Base-by-base conservation (phyloP, 2,888 invertebrate species). In the Augochlorella aurata region DNA sequence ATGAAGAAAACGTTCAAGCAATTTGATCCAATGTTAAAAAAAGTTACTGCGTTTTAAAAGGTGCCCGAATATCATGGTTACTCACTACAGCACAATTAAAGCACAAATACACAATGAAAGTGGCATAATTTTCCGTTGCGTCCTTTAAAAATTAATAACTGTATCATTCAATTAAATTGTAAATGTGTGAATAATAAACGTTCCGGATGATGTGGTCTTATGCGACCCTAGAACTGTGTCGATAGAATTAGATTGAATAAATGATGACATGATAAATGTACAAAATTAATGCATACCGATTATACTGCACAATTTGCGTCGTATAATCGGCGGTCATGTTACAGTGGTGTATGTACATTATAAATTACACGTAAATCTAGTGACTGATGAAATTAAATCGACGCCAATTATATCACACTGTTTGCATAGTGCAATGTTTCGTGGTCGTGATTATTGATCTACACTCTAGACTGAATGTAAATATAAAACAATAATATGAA, bases 401-500 rank as follows among this genome's bases (percentile, higher is more conserved):
- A 49, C 47, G 70, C n/a, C 24, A 54, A 38, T 82, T 82, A 52
- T n/a, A 72, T 76, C 76, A 52, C 50, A 65, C 54, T 18, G 67
- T 70, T 72, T 4, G 47, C 49, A 44, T 52, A 65, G 81, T 82
- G 82, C 82, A 73, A 82, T 58, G 82, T 50, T 71, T 76, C 65
- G 44, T 45, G 67, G 54, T 49, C 65, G 72, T 82, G 63, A 82
- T 75, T 74, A 82, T 81, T 67, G 2, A 67, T 82, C 71, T 82
- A 76, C 63, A 72, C 14, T 82, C 71, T 82, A 76, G 71, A 72
- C 14, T 52, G 61, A 81, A 82, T 75, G 18, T 75, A 75, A 82
- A 82, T 75, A 14, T 75, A 75, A 82, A 82, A 73, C 29, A n/a
- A 44, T 82, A 82, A 77, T 70, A 73, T 58, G 61, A 77, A 82